Evolutionary conservation across 1,140 invertebrate species (phyloP), one percentile per base, ranked within the genome.

Genomic region (Steinernema khuongi): DNA sequence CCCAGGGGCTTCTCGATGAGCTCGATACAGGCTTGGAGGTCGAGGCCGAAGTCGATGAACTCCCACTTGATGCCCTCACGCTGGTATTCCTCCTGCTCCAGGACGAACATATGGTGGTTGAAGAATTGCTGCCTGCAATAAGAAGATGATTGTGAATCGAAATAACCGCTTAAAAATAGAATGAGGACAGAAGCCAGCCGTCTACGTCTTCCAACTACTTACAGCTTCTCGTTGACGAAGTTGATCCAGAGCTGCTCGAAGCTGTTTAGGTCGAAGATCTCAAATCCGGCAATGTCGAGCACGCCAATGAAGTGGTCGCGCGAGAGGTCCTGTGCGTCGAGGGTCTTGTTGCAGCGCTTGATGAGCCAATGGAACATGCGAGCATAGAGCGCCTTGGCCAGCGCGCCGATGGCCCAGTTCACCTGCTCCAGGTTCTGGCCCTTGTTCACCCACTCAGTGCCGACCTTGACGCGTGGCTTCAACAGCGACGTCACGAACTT

Each of bases 71-170:
- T 97, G 86, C 93, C 94, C 88, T 98, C 96, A 82, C 92, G 90
- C 87, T 94, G 92, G 89, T 98, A 98, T 87, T 97, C 96, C 89
- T 98, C 96, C 91, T 99, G 96, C 89, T 99, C 96, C 86, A 98
- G 90, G 81, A 99, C 94, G 89, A 99, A 98, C 96, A 98, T 98
- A 96, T 85, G 84, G 88, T 98, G 96, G 89, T 98, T 98, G 94
- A 98, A 98, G 91, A 98, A 99, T 88, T 98, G 96, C 89, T 99
- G 96, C n/a, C n/a, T n/a, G n/a, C n/a, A n/a, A n/a, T n/a, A n/a
- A n/a, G n/a, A n/a, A n/a, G n/a, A n/a, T n/a, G n/a, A n/a, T n/a
- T n/a, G n/a, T n/a, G n/a, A n/a, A n/a, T n/a, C n/a, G n/a, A n/a
- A n/a, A n/a, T n/a, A n/a, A n/a, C n/a, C n/a, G n/a, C n/a, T n/a